Evolutionary conservation across 2,797 vertebrate species (phyloP).

Genomic region (Pangasius sanitwongsei): DNA sequence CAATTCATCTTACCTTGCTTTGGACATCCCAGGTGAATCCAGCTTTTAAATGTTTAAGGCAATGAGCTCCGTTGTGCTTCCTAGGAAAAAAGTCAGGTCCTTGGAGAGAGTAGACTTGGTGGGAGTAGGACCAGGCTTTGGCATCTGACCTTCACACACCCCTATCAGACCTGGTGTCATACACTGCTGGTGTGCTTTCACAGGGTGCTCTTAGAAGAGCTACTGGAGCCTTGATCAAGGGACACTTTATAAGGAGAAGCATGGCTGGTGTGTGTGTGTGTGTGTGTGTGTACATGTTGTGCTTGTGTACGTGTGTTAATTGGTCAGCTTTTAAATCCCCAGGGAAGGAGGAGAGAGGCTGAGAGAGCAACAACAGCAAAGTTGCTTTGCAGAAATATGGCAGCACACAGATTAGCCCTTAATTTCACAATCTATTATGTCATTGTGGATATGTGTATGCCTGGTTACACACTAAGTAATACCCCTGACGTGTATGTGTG

Average conservation of each 20-base stretch:
- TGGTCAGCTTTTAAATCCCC: conserved; percentile 59
- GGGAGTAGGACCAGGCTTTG: background rate
- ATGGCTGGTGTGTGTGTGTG: conserved; percentile 21
- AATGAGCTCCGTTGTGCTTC: background rate
- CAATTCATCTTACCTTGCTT: conserved; percentile 17
- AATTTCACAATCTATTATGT: conserved; percentile 34
- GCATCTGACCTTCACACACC: background rate
- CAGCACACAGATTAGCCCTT: conserved; percentile 48
- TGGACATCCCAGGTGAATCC: background rate
- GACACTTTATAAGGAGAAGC: conserved; percentile 43
- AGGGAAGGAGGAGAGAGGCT: conserved; percentile 50
- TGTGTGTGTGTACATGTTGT: background rate
- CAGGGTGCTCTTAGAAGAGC: conserved; percentile 15
- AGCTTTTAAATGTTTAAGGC: background rate
- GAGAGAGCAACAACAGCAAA: conserved; percentile 19
- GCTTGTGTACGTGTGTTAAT: conserved; percentile 58
- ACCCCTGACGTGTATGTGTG: conserved; percentile 2
- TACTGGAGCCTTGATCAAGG: conserved; percentile 9
- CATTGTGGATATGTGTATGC: conserved; percentile 16
- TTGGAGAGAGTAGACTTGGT: background rate
- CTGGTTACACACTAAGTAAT: conserved; percentile 18
- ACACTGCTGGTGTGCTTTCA: background rate
- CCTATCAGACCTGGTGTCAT: background rate
- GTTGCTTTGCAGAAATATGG: conserved; percentile 41
- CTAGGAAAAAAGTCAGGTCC: background rate